A percentile compares a stretch with the other conserved stretches of the same genome.
These are phyloP conservation scores for Psammodynastes pulverulentus DNA, from an alignment of 2,113 vertebrate genomes.

Conservation along the genomic window DNA sequence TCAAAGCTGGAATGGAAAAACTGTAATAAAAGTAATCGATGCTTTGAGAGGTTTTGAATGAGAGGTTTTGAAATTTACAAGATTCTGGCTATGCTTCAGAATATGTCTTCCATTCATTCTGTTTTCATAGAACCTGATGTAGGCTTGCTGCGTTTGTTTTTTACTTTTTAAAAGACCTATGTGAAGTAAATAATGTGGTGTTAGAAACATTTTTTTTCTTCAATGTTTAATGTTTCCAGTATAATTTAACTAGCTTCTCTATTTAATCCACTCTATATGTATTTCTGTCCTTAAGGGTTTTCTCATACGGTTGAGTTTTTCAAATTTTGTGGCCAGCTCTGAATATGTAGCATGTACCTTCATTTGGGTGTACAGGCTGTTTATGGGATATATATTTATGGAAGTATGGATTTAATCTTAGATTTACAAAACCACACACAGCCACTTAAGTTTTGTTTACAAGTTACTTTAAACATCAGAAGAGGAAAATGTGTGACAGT, in stretches of 20 bases:
- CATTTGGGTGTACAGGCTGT: neutral
- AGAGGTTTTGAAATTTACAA: neutral
- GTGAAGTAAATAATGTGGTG: neutral
- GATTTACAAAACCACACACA: neutral
- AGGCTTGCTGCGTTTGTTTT: neutral
- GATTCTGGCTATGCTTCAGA: neutral
- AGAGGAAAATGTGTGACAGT: slow-evolving; percentile 21
- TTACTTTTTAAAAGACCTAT: neutral
- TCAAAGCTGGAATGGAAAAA: neutral
- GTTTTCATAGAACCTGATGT: neutral
- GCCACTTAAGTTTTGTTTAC: slow-evolving; percentile 43
- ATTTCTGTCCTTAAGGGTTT: neutral
- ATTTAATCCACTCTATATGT: neutral
- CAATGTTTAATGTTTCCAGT: neutral
- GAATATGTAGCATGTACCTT: neutral
- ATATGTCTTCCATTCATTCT: neutral
- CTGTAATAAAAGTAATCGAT: neutral
- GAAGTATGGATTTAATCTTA: slow-evolving; percentile 5
- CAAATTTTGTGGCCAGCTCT: neutral
- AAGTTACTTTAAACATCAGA: slow-evolving; percentile 38
- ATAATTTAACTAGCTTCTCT: neutral
- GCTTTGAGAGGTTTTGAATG: neutral
- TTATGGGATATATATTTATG: neutral
- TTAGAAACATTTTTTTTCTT: slow-evolving; percentile 3
- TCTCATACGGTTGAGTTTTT: neutral